phyloP scores from a whole-genome alignment of 2,797 vertebrate genomes.

The Eptatretus atami region DNA sequence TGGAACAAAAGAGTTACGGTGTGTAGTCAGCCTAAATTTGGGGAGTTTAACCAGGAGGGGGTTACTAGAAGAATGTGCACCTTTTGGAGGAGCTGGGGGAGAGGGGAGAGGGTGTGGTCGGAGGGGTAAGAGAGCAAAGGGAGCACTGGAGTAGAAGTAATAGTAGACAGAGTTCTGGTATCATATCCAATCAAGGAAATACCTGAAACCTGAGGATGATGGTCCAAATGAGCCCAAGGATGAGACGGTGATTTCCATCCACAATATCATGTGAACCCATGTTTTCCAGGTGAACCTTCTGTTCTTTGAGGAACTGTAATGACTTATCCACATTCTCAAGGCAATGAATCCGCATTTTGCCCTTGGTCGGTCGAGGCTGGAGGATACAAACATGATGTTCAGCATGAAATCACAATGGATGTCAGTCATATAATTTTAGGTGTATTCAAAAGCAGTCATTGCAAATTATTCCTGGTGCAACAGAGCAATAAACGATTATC shows the following conservation, averaged over 20 bases:
- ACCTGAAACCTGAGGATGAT: constrained; percentile 83
- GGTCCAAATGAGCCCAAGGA: constrained; percentile 65
- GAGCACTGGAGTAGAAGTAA: too few species aligned
- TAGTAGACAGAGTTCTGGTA: too few species aligned
- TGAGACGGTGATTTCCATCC: constrained; percentile 64
- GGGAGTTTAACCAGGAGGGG: too few species aligned
- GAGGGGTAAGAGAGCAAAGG: too few species aligned
- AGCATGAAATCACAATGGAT: not conserved
- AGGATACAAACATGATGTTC: constrained; percentile 1
- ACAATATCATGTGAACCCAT: constrained; percentile 81
- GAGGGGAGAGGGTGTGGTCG: too few species aligned
- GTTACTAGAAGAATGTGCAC: too few species aligned
- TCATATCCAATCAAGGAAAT: too few species aligned
- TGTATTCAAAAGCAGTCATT: not conserved
- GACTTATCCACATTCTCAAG: constrained; percentile 80
- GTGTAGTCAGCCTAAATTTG: too few species aligned
- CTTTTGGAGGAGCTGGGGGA: too few species aligned
- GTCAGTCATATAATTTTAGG: not conserved
- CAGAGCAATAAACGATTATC: too few species aligned
- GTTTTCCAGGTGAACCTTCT: constrained; percentile 68
- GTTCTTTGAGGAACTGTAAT: constrained; percentile 63
- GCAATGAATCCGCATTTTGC: constrained; percentile 67
- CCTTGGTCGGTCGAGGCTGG: constrained; percentile 47
- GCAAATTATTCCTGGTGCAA: too few species aligned
- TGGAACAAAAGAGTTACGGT: too few species aligned